Conservation (phyloP, 2,113 vertebrate species). For the Seriola quinqueradiata region DNA sequence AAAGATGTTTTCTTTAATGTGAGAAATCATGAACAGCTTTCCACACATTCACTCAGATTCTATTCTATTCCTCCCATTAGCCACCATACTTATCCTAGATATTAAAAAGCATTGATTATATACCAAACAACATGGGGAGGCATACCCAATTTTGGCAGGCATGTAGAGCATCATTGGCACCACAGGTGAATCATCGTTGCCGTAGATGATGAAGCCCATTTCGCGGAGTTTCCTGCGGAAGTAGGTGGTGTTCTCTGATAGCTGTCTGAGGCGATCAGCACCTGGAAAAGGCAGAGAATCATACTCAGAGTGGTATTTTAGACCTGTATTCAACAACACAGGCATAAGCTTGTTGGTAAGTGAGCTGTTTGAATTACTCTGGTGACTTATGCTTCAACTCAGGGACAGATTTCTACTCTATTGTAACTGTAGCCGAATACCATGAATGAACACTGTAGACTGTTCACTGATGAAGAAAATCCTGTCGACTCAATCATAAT, state of each 20-base stretch:
- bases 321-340: background rate
- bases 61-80: background rate
- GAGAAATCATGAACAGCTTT: constrained; percentile 8
- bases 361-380: too few species aligned
- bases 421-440: background rate
- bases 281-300: constrained; percentile 78
- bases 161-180: constrained; percentile 98
- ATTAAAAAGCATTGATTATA: background rate
- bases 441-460: too few species aligned
- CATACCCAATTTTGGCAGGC: constrained; percentile 97
- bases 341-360: background rate
- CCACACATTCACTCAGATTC: constrained; percentile 13
- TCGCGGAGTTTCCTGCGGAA: constrained; percentile 92
- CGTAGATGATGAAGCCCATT: constrained; percentile 97
- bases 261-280: constrained; percentile 88
- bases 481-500: background rate
- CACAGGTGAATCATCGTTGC: constrained; percentile 95
- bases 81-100: background rate
- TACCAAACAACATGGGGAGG: background rate
- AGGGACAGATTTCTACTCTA: background rate
- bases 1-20: constrained; percentile 24
- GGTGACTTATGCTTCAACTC: background rate
- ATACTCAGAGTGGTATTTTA: background rate
- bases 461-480: background rate
- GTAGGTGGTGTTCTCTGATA: constrained; percentile 93